Base-by-base conservation (phyloP, 2,888 invertebrate genomes). In the Dicycla oo region DNA sequence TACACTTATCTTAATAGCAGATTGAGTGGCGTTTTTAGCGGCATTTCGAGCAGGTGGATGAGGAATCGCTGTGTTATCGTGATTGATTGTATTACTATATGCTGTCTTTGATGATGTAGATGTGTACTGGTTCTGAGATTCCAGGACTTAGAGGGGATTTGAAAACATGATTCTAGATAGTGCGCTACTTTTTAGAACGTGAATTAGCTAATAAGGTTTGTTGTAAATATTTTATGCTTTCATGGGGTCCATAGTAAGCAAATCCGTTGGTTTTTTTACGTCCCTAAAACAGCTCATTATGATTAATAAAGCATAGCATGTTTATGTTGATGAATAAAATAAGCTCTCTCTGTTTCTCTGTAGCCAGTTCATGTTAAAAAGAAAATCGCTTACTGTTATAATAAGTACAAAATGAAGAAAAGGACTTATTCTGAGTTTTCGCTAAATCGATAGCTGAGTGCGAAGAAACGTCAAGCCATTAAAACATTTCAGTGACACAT, bases 1-100 rank as follows among this genome's bases (percentile, higher is more conserved):
- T 88, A 84, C 78, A 82, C 84, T 79, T 85, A 85, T 81, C 85
- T 86, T 89, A 86, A 89, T 88, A 81, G 82, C 40, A 74, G 74
- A 83, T 82, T 79, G 67, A 82, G 80, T 83, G 75, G 67, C 64
- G 45, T 75, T 80, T 83, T 83, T 68, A 75, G 70, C 57, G 57
- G 70, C 54, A 53, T 64, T 51, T 47, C 51, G 68, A 69, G 51
- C 82, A 80, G 74, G 83, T 80, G 65, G 69, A 58, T 47, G 56
- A 74, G 20, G 66, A 60, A 79, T 73, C 15, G 54, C 40, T 26
- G 20, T 63, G 38, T 74, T 66, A 67, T 74, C 74, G 53, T 80
- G 74, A 80, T 79, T 49, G 56, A 80, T 79, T 60, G 38, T 66
- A 13, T n/a, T 11, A 30, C 26, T 54, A 47, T 38, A 11, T 23